These are phyloP conservation scores for Drosophila infuscata DNA, from an alignment of 2,888 invertebrate genomes.

Conservation along the genomic window DNA sequence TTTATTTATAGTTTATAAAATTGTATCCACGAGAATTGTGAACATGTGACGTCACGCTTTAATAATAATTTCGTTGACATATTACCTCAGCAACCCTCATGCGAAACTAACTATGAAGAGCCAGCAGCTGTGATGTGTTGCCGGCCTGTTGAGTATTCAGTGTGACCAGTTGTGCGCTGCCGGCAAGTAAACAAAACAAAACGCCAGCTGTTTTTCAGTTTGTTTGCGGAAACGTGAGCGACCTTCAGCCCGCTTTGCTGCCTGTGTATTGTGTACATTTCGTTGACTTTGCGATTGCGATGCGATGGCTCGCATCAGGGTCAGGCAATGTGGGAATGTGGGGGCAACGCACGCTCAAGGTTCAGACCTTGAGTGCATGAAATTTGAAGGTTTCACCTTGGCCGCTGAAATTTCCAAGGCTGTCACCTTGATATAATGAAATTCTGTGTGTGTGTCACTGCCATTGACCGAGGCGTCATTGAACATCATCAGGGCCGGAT, in stretches of 20 bases:
- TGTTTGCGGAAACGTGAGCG: conserved; percentile 67
- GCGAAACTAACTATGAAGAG: conserved; percentile 3
- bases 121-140: conserved; percentile 24
- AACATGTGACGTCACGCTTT: conserved; percentile 12
- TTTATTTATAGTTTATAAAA: too few relatives aligned
- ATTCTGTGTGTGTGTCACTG: conserved; percentile 57
- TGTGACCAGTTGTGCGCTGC: conserved; percentile 34
- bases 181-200: conserved; percentile 38
- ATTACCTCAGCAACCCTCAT: conserved; percentile 14
- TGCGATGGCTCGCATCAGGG: conserved; percentile 61
- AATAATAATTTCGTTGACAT: not conserved
- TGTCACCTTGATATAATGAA: conserved; percentile 67
- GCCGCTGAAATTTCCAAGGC: conserved; percentile 66
- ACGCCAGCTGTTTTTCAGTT: conserved; percentile 42
- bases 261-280: conserved; percentile 30
- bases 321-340: conserved; percentile 51
- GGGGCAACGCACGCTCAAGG: conserved; percentile 77
- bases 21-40: too few relatives aligned
- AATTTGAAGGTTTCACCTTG: conserved; percentile 76
- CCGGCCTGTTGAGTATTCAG: conserved; percentile 15
- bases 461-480: conserved; percentile 50
- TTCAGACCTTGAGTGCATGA: conserved; percentile 71
- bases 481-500: conserved; percentile 54
- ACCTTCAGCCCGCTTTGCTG: conserved; percentile 52
- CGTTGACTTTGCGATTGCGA: conserved; percentile 70